Evolutionary conservation across 2,888 invertebrate species (phyloP).

Genomic region (Agrochola lota): DNA sequence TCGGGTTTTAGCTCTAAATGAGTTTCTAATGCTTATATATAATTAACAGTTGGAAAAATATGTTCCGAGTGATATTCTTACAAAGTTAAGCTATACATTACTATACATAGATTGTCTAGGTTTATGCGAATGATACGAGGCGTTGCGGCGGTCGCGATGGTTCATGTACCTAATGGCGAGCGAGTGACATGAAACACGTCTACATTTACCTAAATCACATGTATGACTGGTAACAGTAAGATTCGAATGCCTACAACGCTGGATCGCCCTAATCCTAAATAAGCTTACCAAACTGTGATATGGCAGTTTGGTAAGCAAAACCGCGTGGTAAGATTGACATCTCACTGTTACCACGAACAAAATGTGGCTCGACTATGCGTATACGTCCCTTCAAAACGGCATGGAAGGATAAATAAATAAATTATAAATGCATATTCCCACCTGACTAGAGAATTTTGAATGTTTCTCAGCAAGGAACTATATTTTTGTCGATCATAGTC

Average conservation of each 20-base stretch:
- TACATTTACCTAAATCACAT: conserved; percentile 15
- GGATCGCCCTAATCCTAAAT: conserved; percentile 20
- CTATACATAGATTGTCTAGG: conserved; percentile 76
- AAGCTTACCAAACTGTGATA: neutral
- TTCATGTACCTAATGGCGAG: conserved; percentile 19
- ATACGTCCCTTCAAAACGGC: conserved; percentile 24
- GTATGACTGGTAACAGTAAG: conserved; percentile 5
- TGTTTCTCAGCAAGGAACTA: conserved; percentile 62
- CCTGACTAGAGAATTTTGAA: conserved; percentile 88
- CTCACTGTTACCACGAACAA: neutral
- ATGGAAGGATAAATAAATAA: conserved; percentile 74
- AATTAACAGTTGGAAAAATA: conserved; percentile 86
- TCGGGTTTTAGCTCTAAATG: conserved; percentile 59
- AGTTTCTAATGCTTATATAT: conserved; percentile 70
- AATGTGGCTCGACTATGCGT: neutral
- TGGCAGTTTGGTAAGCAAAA: conserved; percentile 16
- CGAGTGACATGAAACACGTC: conserved; percentile 22
- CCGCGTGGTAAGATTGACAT: no score
- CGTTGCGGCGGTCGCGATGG: conserved; percentile 31
- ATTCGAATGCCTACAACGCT: neutral
- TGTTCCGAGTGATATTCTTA: conserved; percentile 82
- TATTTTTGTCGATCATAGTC: conserved; percentile 63
- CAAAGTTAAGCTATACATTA: conserved; percentile 79
- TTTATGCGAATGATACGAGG: conserved; percentile 87
- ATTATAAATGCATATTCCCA: conserved; percentile 88